phyloP scores from a whole-genome alignment of 2,113 vertebrate genomes.

The Epinephelus fuscoguttatus region DNA sequence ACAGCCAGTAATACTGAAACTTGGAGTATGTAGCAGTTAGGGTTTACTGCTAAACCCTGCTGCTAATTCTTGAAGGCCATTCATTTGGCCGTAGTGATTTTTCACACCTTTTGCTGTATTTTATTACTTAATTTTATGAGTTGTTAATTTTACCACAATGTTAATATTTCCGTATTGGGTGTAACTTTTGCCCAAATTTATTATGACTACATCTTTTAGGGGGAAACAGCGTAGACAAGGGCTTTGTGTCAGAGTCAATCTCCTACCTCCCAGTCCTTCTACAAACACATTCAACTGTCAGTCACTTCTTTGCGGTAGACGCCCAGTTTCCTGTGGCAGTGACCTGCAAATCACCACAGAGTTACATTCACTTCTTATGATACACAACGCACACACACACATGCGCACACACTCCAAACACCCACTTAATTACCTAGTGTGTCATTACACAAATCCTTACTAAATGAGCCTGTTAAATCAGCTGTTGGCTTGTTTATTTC shows the following conservation, averaged over 20 bases:
- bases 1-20: not conserved
- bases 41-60: too few relatives aligned
- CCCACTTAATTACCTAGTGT: not conserved
- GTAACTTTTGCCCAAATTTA: not conserved
- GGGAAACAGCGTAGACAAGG: not conserved
- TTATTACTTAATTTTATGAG: not conserved
- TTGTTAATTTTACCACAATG: not conserved
- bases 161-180: not conserved
- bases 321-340: conserved; percentile 61
- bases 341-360: conserved; percentile 43
- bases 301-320: conserved; percentile 47
- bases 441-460: not conserved
- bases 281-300: conserved; percentile 66
- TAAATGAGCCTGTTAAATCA: conserved; percentile 1
- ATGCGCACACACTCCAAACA: conserved; percentile 3
- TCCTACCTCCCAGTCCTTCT: conserved; percentile 25
- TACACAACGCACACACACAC: not conserved
- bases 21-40: not conserved
- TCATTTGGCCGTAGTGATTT: not conserved
- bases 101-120: not conserved
- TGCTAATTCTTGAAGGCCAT: not conserved
- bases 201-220: not conserved
- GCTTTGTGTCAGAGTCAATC: not conserved
- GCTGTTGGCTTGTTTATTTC: not conserved
- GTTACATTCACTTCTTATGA: conserved; percentile 9